Percentiles rank a stretch among this genome's conserved stretches.
Evolutionary conservation across 2,797 vertebrate species (phyloP).

Genomic region (Aldrovandia affinis): DNA sequence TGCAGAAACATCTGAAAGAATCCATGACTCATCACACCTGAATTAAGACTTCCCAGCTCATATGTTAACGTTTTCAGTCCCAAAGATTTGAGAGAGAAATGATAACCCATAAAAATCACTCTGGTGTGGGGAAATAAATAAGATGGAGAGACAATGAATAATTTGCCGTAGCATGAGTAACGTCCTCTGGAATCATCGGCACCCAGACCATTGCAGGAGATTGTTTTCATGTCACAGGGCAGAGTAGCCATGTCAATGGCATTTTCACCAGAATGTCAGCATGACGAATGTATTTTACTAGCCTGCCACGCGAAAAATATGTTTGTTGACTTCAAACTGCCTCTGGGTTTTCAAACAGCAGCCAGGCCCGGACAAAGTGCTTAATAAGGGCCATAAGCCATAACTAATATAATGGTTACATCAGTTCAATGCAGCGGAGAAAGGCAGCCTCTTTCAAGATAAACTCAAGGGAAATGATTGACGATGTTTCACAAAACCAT

Average conservation of each 20-base stretch:
- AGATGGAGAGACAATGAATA: constrained; percentile 20
- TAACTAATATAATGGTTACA: not conserved
- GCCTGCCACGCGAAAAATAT: no score
- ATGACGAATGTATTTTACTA: constrained; percentile 20
- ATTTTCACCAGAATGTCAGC: constrained; percentile 17
- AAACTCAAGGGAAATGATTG: constrained; percentile 24
- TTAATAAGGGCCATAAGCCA: not conserved
- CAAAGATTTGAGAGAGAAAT: constrained; percentile 24
- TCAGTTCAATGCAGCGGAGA: constrained; percentile 4
- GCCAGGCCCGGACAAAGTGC: constrained; percentile 3
- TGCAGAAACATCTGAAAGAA: constrained; percentile 3
- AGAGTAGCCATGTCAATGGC: not conserved
- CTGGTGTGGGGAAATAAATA: no score
- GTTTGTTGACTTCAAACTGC: not conserved
- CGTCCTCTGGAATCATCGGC: constrained; percentile 28
- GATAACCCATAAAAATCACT: constrained; percentile 33
- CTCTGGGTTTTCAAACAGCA: constrained; percentile 1
- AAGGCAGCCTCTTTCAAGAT: not conserved
- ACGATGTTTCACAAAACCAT: no score
- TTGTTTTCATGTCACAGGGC: not conserved
- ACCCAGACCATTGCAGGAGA: not conserved
- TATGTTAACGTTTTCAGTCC: constrained; percentile 22
- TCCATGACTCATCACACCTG: constrained; percentile 26
- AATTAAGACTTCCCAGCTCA: not conserved
- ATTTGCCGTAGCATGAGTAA: constrained; percentile 31